Conservation (phyloP, 1,140 invertebrate genomes). For the Linepithema humile region DNA sequence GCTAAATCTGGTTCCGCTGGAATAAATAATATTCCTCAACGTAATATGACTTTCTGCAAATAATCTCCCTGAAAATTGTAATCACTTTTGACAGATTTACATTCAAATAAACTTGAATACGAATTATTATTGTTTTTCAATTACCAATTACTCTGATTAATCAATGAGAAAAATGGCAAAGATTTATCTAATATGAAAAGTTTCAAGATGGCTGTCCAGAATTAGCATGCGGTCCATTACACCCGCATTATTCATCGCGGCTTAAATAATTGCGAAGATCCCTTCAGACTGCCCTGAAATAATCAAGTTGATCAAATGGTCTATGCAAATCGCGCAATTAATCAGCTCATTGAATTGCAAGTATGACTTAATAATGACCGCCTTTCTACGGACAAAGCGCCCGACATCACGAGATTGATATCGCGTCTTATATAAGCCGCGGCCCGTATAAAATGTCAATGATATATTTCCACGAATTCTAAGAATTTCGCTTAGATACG, state of each 20-base stretch:
- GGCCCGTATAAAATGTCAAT: not conserved
- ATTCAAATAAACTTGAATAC: not conserved
- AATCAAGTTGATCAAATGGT: not conserved
- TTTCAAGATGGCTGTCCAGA: too few relatives aligned
- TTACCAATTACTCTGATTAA: not conserved
- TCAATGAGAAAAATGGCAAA: not conserved
- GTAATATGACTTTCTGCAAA: not conserved
- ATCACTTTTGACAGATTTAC: too few relatives aligned
- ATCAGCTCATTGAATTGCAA: slow-evolving; percentile 41
- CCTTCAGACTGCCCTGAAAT: not conserved
- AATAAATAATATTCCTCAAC: not conserved
- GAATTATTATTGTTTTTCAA: not conserved
- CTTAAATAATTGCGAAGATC: slow-evolving; percentile 32
- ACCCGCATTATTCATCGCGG: slow-evolving; percentile 28
- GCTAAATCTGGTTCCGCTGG: not conserved
- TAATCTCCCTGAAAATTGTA: not conserved
- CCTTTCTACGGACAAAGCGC: not conserved
- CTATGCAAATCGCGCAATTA: slow-evolving; percentile 31
- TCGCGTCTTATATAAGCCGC: not conserved
- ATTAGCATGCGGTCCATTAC: not conserved
- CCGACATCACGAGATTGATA: not conserved
- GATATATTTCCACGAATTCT: slow-evolving; percentile 17
- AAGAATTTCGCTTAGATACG: slow-evolving; percentile 5
- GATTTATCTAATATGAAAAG: too few relatives aligned
- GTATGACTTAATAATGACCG: not conserved